These are phyloP conservation scores for Heteromormyrus szaboi DNA, from an alignment of 2,797 vertebrate genomes.

Conservation along the genomic window DNA sequence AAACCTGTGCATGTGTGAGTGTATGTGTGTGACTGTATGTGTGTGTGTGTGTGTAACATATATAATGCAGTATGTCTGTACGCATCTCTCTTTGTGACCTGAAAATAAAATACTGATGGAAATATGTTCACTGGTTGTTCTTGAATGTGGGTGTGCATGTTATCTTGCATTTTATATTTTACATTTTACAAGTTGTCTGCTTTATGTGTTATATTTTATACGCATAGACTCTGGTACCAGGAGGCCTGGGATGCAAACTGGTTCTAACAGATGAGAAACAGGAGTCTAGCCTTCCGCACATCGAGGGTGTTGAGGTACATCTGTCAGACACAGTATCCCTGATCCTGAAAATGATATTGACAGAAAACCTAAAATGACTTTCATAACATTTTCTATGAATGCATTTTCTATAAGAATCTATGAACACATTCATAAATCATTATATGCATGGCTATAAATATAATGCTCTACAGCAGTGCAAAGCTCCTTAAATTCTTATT, in stretches of 20 bases:
- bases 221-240: constrained; percentile 51
- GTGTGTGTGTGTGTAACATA: neutral
- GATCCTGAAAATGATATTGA: neutral
- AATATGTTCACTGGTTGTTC: constrained; percentile 16
- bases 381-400: neutral
- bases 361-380: neutral
- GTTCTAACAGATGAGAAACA: constrained; percentile 61
- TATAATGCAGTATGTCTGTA: neutral
- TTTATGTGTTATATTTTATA: constrained; percentile 21
- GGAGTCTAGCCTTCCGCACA: constrained; percentile 32
- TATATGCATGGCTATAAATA: neutral
- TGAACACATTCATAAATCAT: neutral
- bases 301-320: constrained; percentile 59
- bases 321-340: neutral
- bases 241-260: constrained; percentile 59
- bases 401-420: neutral
- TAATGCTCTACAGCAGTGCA: neutral
- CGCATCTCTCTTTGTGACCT: neutral
- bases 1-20: neutral
- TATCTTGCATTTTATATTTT: neutral
- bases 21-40: too few species aligned
- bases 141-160: constrained; percentile 5
- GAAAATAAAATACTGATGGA: neutral
- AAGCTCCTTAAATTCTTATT: neutral
- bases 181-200: constrained; percentile 3